Conservation (phyloP, 2,888 invertebrate species). For the Notocelia uddmanniana region DNA sequence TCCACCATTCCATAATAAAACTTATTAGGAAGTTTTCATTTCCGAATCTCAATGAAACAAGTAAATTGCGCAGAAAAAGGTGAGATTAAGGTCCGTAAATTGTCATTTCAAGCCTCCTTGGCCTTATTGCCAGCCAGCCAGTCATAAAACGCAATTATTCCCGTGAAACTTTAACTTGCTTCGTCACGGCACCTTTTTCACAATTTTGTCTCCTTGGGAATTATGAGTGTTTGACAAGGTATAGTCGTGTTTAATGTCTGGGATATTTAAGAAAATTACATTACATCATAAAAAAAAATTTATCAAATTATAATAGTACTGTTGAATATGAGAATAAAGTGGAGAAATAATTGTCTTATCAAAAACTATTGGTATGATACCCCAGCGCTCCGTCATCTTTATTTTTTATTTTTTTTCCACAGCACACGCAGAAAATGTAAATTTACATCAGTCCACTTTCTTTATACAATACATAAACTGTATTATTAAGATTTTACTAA, state of each 20-base stretch:
- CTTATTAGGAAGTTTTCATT: constrained; percentile 18
- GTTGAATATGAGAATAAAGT: too few relatives aligned
- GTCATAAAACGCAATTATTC: constrained; percentile 41
- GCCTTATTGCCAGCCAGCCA: constrained; percentile 26
- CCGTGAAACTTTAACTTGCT: constrained; percentile 34
- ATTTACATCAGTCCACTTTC: too few relatives aligned
- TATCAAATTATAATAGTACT: too few relatives aligned
- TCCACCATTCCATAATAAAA: background rate
- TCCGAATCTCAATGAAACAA: constrained; percentile 37
- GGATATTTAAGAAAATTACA: background rate
- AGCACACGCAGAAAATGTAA: too few relatives aligned
- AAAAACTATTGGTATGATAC: too few relatives aligned
- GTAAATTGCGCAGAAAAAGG: constrained; percentile 41
- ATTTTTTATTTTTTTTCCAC: too few relatives aligned
- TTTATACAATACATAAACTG: too few relatives aligned
- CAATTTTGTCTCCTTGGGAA: constrained; percentile 23
- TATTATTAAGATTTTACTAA: too few relatives aligned
- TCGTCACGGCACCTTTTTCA: constrained; percentile 27
- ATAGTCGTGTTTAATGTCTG: background rate
- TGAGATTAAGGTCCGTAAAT: constrained; percentile 37
- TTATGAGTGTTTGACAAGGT: background rate
- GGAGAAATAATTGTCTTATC: too few relatives aligned
- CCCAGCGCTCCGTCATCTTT: too few relatives aligned
- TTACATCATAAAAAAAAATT: background rate
- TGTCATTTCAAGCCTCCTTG: constrained; percentile 38